Evolutionary conservation across 2,888 invertebrate species (phyloP).

Genomic region (Meandrusa payeni): DNA sequence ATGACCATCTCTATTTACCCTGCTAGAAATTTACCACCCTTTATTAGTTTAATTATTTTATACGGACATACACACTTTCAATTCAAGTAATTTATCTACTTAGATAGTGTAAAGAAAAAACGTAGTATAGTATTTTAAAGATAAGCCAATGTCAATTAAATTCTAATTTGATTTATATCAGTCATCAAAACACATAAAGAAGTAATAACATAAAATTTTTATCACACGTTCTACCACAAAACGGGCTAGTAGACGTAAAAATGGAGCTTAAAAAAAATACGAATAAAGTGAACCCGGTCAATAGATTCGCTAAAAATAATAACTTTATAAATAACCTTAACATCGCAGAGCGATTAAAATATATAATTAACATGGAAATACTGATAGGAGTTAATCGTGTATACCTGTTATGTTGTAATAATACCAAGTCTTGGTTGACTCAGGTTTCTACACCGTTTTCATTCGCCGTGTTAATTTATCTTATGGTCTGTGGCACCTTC

Average conservation of each 20-base stretch:
- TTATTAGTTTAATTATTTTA: too few species aligned
- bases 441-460: conserved; percentile 2
- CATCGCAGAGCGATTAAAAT: conserved; percentile 9
- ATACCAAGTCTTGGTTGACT: conserved; percentile 5
- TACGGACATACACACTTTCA: too few species aligned
- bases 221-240: neutral
- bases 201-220: neutral
- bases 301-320: neutral
- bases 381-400: conserved; percentile 17
- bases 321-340: conserved; percentile 2
- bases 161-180: conserved; percentile 16
- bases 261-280: neutral
- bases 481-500: neutral
- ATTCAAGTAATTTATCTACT: too few species aligned
- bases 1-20: too few species aligned
- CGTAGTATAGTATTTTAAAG: too few species aligned
- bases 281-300: conserved; percentile 5
- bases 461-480: conserved; percentile 8
- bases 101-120: too few species aligned
- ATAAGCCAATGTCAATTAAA: neutral
- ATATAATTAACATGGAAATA: conserved; percentile 13
- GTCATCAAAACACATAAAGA: too few species aligned
- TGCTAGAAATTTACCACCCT: too few species aligned
- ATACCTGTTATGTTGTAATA: conserved; percentile 8
- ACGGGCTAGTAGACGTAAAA: neutral